phyloP scores from a whole-genome alignment of 2,113 vertebrate genomes.

The Pongo abelii region DNA sequence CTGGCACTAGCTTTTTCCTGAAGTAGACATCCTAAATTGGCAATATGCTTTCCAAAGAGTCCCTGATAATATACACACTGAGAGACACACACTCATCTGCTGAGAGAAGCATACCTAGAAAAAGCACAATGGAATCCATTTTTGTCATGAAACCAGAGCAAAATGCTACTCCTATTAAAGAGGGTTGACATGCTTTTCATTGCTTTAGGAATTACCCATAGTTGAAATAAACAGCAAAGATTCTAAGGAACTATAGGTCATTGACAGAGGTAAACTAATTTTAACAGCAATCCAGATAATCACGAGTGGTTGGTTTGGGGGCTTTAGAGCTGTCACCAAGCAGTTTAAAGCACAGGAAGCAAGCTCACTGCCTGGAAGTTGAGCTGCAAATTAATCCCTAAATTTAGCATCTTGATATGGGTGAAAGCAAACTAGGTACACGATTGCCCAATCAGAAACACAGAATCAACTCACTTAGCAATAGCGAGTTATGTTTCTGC shows the following conservation, averaged over 20 bases:
- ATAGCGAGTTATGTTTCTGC: background rate
- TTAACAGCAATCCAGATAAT: constrained; percentile 8
- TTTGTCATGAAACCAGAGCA: background rate
- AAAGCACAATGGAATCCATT: background rate
- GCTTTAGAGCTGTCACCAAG: background rate
- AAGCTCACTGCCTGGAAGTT: background rate
- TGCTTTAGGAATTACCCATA: background rate
- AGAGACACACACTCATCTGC: background rate
- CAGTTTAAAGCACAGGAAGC: background rate
- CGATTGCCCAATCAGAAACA: background rate
- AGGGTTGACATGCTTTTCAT: background rate
- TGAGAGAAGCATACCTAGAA: background rate
- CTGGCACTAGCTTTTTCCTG: background rate
- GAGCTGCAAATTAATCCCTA: background rate
- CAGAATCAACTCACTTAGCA: background rate
- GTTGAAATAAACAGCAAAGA: background rate
- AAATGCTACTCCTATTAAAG: constrained; percentile 6
- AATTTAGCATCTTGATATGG: background rate
- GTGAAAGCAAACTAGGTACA: background rate
- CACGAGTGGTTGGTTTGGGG: background rate
- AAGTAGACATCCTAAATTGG: background rate
- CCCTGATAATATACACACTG: background rate
- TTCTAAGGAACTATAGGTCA: background rate
- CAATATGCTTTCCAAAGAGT: background rate
- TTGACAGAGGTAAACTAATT: background rate